Evolutionary conservation across 1,140 invertebrate genomes (phyloP), one percentile per base, ranked within the genome.

Genomic region (Proales similis): DNA sequence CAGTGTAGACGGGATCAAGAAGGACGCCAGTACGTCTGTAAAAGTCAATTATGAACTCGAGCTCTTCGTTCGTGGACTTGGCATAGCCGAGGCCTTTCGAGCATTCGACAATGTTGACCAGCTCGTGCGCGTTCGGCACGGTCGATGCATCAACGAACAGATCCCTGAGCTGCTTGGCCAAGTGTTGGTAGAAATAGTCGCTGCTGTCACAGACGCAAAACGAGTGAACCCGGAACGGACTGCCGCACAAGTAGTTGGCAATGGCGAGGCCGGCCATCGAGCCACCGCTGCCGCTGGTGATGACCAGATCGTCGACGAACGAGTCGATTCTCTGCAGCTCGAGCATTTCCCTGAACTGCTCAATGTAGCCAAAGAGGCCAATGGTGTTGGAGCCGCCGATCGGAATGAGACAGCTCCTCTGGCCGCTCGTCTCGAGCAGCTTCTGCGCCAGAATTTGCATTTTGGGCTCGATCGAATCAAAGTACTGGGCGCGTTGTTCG

Each of bases 281-380:
- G n/a, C 70, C 70, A n/a, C 72, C 72, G 57, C 68, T 70, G n/a
- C 72, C 71, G 67, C 68, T 69, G 0, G 72, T 64, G 46, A 71
- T 67, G 22, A 73, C 67, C 24, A 73, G 65, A 62, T 73, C 71
- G 67, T 69, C 68, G 68, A 70, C 69, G 64, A 45, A 33, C 11
- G 63, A 7, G 14, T 17, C 12, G 46, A 63, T 65, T 17, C 70
- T 69, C 67, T 72, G 71, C 20, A 53, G 48, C n/a, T n/a, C n/a
- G 1, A 66, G 64, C 22, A 72, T 48, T 66, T 72, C 70, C 20
- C 69, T 43, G 64, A 72, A 71, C 20, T 67, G 67, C 45, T 65
- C 64, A 6, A 73, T 62, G 51, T 71, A 72, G 11, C 72, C 72
- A 68, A 66, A 73, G 6, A 73, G n/a, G 26, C 72, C 72, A 11